Evolutionary conservation across 2,888 invertebrate genomes (phyloP).

Genomic region (Folsomia manolachei): DNA sequence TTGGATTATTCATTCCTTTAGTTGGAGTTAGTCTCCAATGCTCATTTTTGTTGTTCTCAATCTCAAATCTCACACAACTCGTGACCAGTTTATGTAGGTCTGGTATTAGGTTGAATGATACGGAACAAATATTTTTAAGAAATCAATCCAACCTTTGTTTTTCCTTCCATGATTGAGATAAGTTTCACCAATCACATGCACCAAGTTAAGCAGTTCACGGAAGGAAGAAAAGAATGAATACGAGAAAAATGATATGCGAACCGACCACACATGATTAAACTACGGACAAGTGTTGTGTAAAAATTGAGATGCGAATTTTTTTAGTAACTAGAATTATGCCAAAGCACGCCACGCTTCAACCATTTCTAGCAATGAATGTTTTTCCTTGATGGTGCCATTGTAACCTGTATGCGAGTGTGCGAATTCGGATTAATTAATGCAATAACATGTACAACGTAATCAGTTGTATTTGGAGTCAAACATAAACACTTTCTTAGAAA

Average conservation of each 20-base stretch:
- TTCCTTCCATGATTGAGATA: neutral
- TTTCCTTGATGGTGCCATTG: neutral
- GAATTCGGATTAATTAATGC: neutral
- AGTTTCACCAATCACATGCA: too few relatives aligned
- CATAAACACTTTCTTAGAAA: too few relatives aligned
- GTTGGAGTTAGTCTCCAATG: too few relatives aligned
- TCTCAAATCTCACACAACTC: neutral
- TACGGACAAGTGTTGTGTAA: too few relatives aligned
- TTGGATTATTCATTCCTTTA: neutral
- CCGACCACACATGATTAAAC: too few relatives aligned
- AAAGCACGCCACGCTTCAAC: neutral
- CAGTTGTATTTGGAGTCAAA: too few relatives aligned
- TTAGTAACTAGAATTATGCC: neutral
- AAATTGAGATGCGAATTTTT: neutral
- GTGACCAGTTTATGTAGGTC: neutral
- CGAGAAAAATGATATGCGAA: neutral
- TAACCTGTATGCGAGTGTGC: neutral
- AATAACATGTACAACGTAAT: too few relatives aligned
- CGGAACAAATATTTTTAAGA: neutral
- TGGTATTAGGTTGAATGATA: neutral
- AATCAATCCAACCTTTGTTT: neutral
- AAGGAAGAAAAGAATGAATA: too few relatives aligned
- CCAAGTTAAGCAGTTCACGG: too few relatives aligned
- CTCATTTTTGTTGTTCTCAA: too few relatives aligned
- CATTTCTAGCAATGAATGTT: too few relatives aligned